Percentiles rank a stretch among this genome's conserved stretches.
phyloP scores from a whole-genome alignment of 2,888 invertebrate species.

The Callyntrura sp. region DNA sequence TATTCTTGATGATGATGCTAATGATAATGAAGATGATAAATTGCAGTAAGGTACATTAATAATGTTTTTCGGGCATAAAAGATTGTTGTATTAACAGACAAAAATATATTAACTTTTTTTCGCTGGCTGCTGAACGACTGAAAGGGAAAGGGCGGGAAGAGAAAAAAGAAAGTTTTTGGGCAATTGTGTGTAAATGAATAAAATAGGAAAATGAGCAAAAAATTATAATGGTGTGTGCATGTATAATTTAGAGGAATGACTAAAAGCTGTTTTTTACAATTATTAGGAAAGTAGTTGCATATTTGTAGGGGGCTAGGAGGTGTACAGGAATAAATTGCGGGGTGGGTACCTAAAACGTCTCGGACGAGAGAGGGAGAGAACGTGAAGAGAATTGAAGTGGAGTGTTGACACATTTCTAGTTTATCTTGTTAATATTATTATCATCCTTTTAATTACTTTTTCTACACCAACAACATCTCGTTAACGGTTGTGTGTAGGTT shows the following conservation, averaged over 20 bases:
- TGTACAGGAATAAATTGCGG: too few relatives aligned
- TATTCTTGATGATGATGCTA: neutral
- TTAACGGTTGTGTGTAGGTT: neutral
- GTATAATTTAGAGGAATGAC: neutral
- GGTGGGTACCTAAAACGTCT: too few relatives aligned
- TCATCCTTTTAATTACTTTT: constrained; percentile 68
- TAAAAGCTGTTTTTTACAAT: neutral
- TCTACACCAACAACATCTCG: too few relatives aligned
- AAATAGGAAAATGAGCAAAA: too few relatives aligned
- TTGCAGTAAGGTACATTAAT: neutral
- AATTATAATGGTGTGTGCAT: neutral
- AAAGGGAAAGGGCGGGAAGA: constrained; percentile 14
- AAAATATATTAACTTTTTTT: neutral
- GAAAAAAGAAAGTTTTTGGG: neutral
- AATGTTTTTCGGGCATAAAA: neutral
- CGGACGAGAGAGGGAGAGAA: neutral
- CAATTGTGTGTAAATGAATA: constrained; percentile 35
- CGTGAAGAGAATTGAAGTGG: constrained; percentile 36
- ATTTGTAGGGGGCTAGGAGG: neutral
- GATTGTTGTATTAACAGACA: neutral
- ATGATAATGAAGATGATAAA: neutral
- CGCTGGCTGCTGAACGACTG: neutral
- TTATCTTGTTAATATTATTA: constrained; percentile 48
- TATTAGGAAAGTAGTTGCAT: neutral
- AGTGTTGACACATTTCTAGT: constrained; percentile 72